Evolutionary conservation across 2,888 invertebrate species (phyloP).

Genomic region (Rhagium mordax): DNA sequence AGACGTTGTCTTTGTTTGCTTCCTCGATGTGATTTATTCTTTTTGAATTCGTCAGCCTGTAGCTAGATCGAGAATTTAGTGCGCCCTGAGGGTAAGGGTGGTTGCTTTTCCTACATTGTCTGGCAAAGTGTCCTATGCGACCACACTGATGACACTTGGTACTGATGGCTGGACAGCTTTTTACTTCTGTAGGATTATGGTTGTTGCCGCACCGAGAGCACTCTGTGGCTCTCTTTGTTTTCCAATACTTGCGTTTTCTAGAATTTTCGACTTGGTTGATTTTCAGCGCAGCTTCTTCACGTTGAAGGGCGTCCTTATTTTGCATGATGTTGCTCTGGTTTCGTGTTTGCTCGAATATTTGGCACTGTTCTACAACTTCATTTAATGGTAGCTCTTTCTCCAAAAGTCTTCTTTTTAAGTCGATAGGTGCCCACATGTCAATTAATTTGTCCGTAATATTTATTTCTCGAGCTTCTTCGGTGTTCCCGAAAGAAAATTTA

Average conservation of each 20-base stretch:
- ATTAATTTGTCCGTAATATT: conserved; percentile 53
- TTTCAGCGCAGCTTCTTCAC: conserved; percentile 3
- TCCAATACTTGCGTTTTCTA: conserved; percentile 26
- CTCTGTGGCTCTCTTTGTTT: not conserved
- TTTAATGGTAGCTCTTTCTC: conserved; percentile 36
- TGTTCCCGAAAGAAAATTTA: conserved; percentile 58
- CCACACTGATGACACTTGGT: conserved; percentile 43
- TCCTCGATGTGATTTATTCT: not conserved
- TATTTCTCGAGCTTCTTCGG: conserved; percentile 46
- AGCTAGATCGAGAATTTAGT: too few relatives aligned
- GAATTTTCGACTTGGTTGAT: conserved; percentile 23
- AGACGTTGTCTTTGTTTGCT: not conserved
- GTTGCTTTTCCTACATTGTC: conserved; percentile 27
- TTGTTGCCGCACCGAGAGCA: conserved; percentile 26
- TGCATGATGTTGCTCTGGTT: conserved; percentile 35
- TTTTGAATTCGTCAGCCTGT: not conserved
- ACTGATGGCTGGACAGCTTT: conserved; percentile 38
- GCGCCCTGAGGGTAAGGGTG: too few relatives aligned
- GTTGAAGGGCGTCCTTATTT: conserved; percentile 20
- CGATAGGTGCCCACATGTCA: conserved; percentile 48
- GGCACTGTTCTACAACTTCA: conserved; percentile 36
- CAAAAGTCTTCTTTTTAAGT: conserved; percentile 50
- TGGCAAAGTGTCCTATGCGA: conserved; percentile 43
- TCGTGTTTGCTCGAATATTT: conserved; percentile 39
- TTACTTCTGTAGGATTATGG: conserved; percentile 21